A percentile compares a stretch with the other conserved stretches of the same genome.
Conservation (phyloP, 2,797 vertebrate genomes). For the Gouania willdenowi region DNA sequence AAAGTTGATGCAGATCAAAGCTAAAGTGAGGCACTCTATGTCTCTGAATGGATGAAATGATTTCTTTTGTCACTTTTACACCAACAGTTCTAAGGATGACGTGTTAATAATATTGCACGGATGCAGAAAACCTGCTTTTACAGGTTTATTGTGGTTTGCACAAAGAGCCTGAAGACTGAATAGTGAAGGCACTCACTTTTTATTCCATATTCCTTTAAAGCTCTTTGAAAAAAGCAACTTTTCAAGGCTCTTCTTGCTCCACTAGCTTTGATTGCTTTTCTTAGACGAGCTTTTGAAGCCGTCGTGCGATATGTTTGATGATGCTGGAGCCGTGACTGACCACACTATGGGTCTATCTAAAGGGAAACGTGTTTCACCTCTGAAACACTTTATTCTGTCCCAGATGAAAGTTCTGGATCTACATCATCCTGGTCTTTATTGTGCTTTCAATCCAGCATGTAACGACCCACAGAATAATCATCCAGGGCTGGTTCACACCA, state of each 20-base stretch:
- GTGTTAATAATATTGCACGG: no score
- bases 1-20: no score
- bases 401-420: conserved; percentile 15
- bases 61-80: no score
- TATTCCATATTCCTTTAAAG: conserved; percentile 31
- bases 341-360: conserved; percentile 30
- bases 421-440: conserved; percentile 1
- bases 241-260: conserved; percentile 45
- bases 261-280: conserved; percentile 70
- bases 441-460: conserved; percentile 6
- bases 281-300: conserved; percentile 47
- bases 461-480: neutral
- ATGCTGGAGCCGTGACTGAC: conserved; percentile 28
- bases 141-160: conserved; percentile 43
- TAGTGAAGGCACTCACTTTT: conserved; percentile 43
- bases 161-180: conserved; percentile 29
- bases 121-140: no score
- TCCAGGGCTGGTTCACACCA: no score
- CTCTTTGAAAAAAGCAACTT: conserved; percentile 29
- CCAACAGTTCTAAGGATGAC: no score
- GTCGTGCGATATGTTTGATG: conserved; percentile 60
- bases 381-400: conserved; percentile 26
- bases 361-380: conserved; percentile 13
- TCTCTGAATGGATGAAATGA: no score
- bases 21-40: no score